Percentiles rank a stretch among this genome's conserved stretches.
These are phyloP conservation scores for Shinisaurus crocodilurus DNA, from an alignment of 2,113 vertebrate species.

Conservation along the genomic window DNA sequence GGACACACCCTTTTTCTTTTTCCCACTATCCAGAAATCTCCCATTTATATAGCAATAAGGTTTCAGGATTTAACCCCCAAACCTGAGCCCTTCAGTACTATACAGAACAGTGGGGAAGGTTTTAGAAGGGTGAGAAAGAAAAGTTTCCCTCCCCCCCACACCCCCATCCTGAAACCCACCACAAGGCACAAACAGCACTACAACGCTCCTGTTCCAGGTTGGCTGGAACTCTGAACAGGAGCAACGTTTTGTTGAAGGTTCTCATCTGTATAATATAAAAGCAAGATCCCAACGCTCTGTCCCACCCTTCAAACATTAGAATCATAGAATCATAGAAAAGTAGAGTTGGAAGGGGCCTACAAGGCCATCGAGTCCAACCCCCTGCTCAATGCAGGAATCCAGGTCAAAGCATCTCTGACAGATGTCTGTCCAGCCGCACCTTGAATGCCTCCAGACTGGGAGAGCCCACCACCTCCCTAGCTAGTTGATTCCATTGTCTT, in stretches of 20 bases:
- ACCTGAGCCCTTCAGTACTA: too few species aligned
- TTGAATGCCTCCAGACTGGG: too few species aligned
- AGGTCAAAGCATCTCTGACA: too few species aligned
- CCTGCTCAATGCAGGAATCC: too few species aligned
- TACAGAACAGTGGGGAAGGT: background rate
- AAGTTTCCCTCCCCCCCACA: background rate
- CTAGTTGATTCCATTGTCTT: too few species aligned
- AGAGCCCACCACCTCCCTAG: too few species aligned
- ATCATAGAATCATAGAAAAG: too few species aligned
- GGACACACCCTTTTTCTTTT: background rate
- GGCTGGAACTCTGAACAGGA: background rate
- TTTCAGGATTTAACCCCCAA: background rate
- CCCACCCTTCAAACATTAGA: background rate
- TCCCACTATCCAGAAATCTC: background rate
- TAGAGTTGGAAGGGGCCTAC: too few species aligned
- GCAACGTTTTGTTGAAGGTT: background rate
- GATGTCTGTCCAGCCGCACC: too few species aligned
- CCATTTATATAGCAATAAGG: background rate
- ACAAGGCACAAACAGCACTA: background rate
- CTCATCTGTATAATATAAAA: background rate
- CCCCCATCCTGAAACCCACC: too few species aligned
- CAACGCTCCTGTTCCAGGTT: background rate
- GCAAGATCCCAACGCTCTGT: background rate
- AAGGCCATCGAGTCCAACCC: too few species aligned
- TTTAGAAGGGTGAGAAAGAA: background rate